Evolutionary conservation across 2,888 invertebrate species (phyloP).

Genomic region (Muscina levida): DNA sequence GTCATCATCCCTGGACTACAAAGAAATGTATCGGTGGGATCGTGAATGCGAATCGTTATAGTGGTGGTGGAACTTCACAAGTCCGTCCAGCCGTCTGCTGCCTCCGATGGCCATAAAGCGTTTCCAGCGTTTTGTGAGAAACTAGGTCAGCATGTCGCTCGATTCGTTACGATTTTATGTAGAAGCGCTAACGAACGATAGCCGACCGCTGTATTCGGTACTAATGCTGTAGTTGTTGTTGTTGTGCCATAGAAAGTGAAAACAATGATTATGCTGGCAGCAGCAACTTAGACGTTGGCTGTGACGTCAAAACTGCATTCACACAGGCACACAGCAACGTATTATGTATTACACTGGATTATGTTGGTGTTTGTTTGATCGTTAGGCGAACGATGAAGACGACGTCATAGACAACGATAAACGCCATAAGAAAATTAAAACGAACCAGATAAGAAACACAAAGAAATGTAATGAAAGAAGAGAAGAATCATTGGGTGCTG

Average conservation of each 20-base stretch:
- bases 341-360: conserved; percentile 34
- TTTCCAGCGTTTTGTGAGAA: conserved; percentile 70
- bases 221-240: conserved; percentile 55
- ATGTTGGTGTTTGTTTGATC: conserved; percentile 49
- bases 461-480: conserved; percentile 51
- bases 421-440: conserved; percentile 32
- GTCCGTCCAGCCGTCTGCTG: conserved; percentile 1
- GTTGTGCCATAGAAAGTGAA: conserved; percentile 69
- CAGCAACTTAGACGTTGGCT: conserved; percentile 37
- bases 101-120: conserved; percentile 54
- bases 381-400: conserved; percentile 40
- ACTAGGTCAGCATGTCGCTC: conserved; percentile 77
- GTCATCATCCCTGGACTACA: too few relatives aligned
- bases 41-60: too few relatives aligned
- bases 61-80: conserved; percentile 26
- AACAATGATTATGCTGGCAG: conserved; percentile 66
- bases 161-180: conserved; percentile 60
- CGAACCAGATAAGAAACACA: not conserved
- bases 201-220: too few relatives aligned
- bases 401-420: conserved; percentile 39
- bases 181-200: conserved; percentile 56
- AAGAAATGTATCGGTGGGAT: too few relatives aligned
- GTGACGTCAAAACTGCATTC: conserved; percentile 39
- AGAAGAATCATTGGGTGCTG: conserved; percentile 29
- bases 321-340: conserved; percentile 16